These are phyloP conservation scores for Polypterus senegalus DNA, from an alignment of 2,113 vertebrate species.

Conservation along the genomic window DNA sequence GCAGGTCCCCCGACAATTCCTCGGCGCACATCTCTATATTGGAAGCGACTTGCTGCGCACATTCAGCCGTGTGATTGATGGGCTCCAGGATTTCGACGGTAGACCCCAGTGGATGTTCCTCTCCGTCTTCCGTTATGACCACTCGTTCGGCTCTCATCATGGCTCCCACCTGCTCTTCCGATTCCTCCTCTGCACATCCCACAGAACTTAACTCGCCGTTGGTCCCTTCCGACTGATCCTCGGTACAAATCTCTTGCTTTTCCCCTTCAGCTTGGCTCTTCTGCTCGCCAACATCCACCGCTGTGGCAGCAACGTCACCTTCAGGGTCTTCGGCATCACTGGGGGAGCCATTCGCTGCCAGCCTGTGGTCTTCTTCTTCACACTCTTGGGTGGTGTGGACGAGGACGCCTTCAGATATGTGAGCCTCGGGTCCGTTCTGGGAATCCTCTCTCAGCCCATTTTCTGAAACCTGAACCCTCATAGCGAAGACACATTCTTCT, in stretches of 20 bases:
- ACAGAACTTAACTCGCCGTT: conserved; percentile 28
- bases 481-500: neutral
- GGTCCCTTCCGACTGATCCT: conserved; percentile 10
- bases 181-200: conserved; percentile 7
- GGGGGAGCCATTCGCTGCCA: conserved; percentile 15
- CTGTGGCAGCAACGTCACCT: neutral
- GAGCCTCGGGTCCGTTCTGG: neutral
- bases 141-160: conserved; percentile 43
- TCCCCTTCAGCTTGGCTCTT: neutral
- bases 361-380: conserved; percentile 3
- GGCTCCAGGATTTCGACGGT: too few species aligned
- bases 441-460: neutral
- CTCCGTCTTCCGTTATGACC: conserved; percentile 36
- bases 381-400: neutral
- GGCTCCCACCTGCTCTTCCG: conserved; percentile 18
- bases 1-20: too few species aligned
- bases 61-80: too few species aligned
- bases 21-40: too few species aligned
- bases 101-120: conserved; percentile 11
- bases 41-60: too few species aligned
- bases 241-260: conserved; percentile 7
- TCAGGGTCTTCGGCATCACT: neutral
- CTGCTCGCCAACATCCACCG: neutral
- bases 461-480: neutral
- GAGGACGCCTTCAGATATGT: neutral